phyloP scores from a whole-genome alignment of 2,888 invertebrate genomes.

The Mythimna pallens region DNA sequence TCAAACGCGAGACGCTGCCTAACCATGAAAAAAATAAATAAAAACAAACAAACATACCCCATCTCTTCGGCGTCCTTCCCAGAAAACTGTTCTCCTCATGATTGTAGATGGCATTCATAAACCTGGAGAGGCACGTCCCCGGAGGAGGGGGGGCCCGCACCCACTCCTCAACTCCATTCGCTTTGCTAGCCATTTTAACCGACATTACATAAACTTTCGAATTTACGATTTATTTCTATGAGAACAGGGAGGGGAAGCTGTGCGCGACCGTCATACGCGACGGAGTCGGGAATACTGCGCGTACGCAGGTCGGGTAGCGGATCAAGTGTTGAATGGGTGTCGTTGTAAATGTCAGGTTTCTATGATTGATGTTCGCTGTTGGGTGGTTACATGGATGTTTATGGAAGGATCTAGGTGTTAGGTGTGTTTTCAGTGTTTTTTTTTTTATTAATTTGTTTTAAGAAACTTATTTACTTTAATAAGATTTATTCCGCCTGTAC shows the following conservation, averaged over 20 bases:
- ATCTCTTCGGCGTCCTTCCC: constrained; percentile 84
- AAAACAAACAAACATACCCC: constrained; percentile 79
- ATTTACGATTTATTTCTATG: constrained; percentile 17
- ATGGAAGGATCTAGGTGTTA: neutral
- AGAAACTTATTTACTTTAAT: too few species aligned
- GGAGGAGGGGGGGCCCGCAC: constrained; percentile 80
- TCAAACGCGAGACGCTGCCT: too few species aligned
- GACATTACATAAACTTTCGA: constrained; percentile 2
- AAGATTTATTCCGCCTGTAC: too few species aligned
- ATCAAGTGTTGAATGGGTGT: constrained; percentile 30
- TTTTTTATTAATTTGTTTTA: neutral
- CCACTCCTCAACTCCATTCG: constrained; percentile 85
- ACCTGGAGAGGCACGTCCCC: constrained; percentile 73
- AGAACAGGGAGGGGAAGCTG: constrained; percentile 13
- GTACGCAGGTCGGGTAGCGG: constrained; percentile 66
- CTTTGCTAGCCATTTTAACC: constrained; percentile 76
- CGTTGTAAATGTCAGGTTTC: constrained; percentile 28
- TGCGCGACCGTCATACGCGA: constrained; percentile 67
- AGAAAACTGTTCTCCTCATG: constrained; percentile 83
- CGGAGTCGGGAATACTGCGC: constrained; percentile 72
- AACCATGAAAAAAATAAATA: too few species aligned
- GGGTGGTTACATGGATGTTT: neutral
- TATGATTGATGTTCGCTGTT: constrained; percentile 44
- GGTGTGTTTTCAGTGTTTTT: neutral
- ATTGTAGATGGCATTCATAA: constrained; percentile 79